Evolutionary conservation across 2,113 vertebrate genomes (phyloP), one percentile per base, ranked within the genome.

Genomic region (Spea multiplicata): DNA sequence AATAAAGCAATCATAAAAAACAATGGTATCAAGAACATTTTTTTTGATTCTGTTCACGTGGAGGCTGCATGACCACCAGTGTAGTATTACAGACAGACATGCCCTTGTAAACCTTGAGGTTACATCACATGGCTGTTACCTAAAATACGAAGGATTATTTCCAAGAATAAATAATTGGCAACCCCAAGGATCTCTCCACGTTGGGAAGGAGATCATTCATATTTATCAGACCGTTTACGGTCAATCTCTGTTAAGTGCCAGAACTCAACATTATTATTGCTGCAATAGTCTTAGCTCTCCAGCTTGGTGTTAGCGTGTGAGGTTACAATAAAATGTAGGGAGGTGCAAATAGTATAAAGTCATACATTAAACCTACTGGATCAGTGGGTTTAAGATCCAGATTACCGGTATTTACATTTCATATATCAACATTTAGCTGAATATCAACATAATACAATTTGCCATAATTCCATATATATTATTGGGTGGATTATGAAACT

Each of bases 41-140:
- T 1, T 30, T 30, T 30, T 30, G 55, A 13, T 59, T 9, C 71
- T 71, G 82, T 74, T 71, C 82, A 86, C 57, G 79, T 83, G 84
- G 82, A 85, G 74, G 83, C 12, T 82, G 69, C 70, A 79, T 73
- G 61, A 71, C 81, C 84, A 78, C 61, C 71, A 75, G 83, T 84
- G 86, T 88, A 85, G 82, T 79, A 87, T 90, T 88, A 88, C 89
- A 74, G 66, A 74, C 83, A 86, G 81, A 84, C 79, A 86, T 88
- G 85, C 69, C 84, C 86, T 84, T 86, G 82, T 78, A 86, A 84
- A 86, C 57, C 3, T 0, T 75, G 78, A 82, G 16, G 72, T 75
- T 73, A 75, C 45, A 69, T 65, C 84, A 3, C 80, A 84, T 83
- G 69, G 81, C 66, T 4, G 73, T 80, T 67, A 78, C 85, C 76